phyloP scores from a whole-genome alignment of 2,113 vertebrate species.

The Corythoichthys intestinalis region DNA sequence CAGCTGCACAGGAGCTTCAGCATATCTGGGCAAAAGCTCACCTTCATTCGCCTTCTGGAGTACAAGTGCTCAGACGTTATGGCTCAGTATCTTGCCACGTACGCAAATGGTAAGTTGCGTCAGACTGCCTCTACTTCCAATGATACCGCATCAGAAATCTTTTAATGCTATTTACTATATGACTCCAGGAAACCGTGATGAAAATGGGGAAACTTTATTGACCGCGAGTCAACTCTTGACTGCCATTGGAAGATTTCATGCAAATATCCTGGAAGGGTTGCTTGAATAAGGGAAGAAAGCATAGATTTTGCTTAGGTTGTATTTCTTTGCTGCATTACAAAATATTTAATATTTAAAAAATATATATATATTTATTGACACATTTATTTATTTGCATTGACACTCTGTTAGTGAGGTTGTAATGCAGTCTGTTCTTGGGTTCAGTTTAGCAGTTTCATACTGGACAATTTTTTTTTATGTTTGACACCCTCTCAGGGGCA shows the following conservation, averaged over 20 bases:
- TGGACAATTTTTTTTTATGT: conserved; percentile 8
- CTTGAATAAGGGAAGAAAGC: conserved; percentile 39
- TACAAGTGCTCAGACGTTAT: conserved; percentile 75
- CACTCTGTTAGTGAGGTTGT: conserved; percentile 1
- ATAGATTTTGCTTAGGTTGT: neutral
- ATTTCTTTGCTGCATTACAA: conserved; percentile 2
- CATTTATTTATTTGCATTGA: conserved; percentile 25
- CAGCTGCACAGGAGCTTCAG: conserved; percentile 78
- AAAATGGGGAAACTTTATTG: conserved; percentile 73
- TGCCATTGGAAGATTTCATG: conserved; percentile 83
- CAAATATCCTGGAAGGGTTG: conserved; percentile 75
- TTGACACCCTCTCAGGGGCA: neutral
- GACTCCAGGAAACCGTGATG: conserved; percentile 53
- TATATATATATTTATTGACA: neutral
- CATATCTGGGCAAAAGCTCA: conserved; percentile 60
- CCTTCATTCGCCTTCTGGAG: conserved; percentile 82
- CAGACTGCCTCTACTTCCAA: neutral
- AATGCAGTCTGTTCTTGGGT: neutral
- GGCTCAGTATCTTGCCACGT: conserved; percentile 73
- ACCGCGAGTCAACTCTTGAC: conserved; percentile 79
- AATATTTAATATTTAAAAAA: conserved; percentile 32
- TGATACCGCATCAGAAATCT: neutral
- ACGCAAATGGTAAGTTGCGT: conserved; percentile 69
- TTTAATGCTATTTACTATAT: conserved; percentile 10
- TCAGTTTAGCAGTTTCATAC: conserved; percentile 14